Evolutionary conservation across 2,888 invertebrate species (phyloP), one percentile per base, ranked within the genome.

Genomic region (Apamea sordens): DNA sequence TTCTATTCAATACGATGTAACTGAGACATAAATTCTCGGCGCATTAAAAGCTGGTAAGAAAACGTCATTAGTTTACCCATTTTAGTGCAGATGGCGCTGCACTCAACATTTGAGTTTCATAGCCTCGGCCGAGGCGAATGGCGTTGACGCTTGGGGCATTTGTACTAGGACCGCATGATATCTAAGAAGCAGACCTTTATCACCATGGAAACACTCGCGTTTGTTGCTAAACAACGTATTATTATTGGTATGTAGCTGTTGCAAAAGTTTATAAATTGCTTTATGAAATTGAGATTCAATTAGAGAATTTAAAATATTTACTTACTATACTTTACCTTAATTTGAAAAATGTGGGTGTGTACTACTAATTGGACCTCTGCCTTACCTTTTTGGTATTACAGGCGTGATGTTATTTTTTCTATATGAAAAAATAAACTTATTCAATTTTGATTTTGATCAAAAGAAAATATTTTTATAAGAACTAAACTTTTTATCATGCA

Each of bases 61-160:
- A 21, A 21, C 53, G 53, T 53, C 0, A 44, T 21, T 44, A 63
- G 63, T 78, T 69, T 18, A 44, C 5, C 32, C 1, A 21, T 69
- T 44, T 77, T 32, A 10, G 10, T 36, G 10, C 18, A 53, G 53
- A 70, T 78, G 77, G 69, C 63, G 21, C n/a, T 21, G 21, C 21
- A 11, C n/a, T 28, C 2, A 72, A n/a, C 7, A 10, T 68, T 71
- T 70, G 2, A 32, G 44, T 32, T 41, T 50, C 7, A 2, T 44
- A 64, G 24, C 44, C 2, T 72, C 2, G 28, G 8, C 63, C 44
- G 13, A 44, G 8, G 24, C 10, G 28, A 56, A 72, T 28, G 56
- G 24, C n/a, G 15, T 53, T 71, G 21, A 8, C 7, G 28, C 36
- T 72, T 71, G 2, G 28, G 11, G 10, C 32, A 41, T 41, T 21